phyloP scores from a whole-genome alignment of 2,888 invertebrate genomes.

The Unio delphinus region DNA sequence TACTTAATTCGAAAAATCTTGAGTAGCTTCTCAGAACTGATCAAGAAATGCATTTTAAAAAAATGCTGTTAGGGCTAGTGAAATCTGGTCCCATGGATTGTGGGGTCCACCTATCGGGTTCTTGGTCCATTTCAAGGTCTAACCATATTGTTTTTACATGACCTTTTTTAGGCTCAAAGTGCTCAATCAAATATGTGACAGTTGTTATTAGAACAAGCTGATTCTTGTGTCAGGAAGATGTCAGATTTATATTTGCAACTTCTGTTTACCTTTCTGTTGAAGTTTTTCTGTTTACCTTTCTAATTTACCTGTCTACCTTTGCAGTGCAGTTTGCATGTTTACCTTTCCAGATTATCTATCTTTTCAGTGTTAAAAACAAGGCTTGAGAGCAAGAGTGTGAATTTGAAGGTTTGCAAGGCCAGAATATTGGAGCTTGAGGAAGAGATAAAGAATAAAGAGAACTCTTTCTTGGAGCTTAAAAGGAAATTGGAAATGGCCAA shows the following conservation, averaged over 20 bases:
- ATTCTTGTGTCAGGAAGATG: no score
- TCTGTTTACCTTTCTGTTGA: neutral
- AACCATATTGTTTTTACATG: no score
- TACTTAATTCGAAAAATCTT: no score
- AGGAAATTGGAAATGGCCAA: constrained; percentile 45
- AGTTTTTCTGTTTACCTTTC: neutral
- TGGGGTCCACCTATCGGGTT: no score
- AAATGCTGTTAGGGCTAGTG: no score
- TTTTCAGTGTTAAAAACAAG: constrained; percentile 38
- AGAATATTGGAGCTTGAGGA: constrained; percentile 42
- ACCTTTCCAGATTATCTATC: neutral
- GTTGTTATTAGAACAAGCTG: no score
- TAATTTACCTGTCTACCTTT: neutral
- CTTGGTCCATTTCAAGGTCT: no score
- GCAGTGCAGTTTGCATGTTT: neutral
- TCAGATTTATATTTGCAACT: neutral
- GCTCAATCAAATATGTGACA: no score
- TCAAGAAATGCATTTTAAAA: no score
- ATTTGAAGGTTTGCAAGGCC: constrained; percentile 33
- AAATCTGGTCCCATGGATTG: no score
- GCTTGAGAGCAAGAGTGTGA: constrained; percentile 20
- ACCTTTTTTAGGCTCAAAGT: no score
- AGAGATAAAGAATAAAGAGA: constrained; percentile 40
- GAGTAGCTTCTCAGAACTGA: no score
- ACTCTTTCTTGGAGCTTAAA: constrained; percentile 46